Base-by-base conservation (phyloP, 2,797 vertebrate species). In the Pangasius djambal region DNA sequence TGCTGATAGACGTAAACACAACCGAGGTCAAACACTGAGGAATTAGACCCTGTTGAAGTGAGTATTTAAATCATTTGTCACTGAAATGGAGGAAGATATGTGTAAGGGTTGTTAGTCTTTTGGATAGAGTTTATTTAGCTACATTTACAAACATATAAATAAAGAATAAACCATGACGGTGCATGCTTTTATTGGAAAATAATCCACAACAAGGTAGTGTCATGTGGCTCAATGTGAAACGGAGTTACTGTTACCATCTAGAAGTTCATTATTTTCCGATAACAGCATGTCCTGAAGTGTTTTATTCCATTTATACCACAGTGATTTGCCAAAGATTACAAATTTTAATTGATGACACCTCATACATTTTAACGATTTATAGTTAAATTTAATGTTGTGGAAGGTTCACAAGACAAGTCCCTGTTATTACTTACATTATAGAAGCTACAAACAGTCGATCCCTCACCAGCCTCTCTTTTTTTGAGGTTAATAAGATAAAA, bases 1-100 rank as follows among this genome's bases (percentile, higher is more conserved):
- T 48, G 70, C 78, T 92, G 90, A 92, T 91, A 74, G 89, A 89
- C 90, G 87, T 89, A 90, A 92, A 91, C 89, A 91, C 86, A 90
- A 86, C 61, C 74, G 75, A 79, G 90, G 89, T 91, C 90, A 90
- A 91, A 89, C 81, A 31, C 89, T 74, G 83, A 88, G 89, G 87
- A 91, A 92, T 91, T 86, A 89, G 82, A 90, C 87, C 78, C 78
- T 67, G 85, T 70, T 90, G 78, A 88, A 83, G 78, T 28, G 31
- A 89, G 88, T 70, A 88, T 85, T 90, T 87, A 90, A 89, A 83
- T 81, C 34, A 87, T 89, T 88, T 88, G 81, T 86, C 69, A 67
- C 34, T 69, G 59, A 34, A 75, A 75, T 61, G 34, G 70, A 48
- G 34, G 18, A 72, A 34, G 52, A 37, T 82, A 83, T 83, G 34